Conservation (phyloP, 2,888 invertebrate genomes). For the Elaeidobius kamerunicus region DNA sequence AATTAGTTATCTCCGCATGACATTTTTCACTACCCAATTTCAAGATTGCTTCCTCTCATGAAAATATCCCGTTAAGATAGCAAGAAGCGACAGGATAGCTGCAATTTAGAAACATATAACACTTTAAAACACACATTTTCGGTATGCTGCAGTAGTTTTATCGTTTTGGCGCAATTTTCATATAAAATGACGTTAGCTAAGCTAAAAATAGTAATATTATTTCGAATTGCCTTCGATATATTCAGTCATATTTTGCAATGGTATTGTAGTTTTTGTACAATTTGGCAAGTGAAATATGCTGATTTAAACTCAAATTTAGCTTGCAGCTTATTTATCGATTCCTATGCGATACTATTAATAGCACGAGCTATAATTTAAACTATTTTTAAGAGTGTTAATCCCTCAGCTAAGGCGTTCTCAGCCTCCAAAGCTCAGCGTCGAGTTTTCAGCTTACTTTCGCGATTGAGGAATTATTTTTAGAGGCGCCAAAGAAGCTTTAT, state of each 20-base stretch:
- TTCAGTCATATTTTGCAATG: conserved; percentile 23
- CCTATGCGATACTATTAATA: too few relatives aligned
- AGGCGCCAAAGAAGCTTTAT: too few relatives aligned
- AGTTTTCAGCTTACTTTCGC: too few relatives aligned
- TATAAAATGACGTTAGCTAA: conserved; percentile 13
- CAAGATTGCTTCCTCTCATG: conserved; percentile 6
- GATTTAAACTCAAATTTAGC: too few relatives aligned
- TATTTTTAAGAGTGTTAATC: too few relatives aligned
- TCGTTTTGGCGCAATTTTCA: conserved; percentile 22
- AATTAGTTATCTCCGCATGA: background rate
- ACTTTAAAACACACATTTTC: conserved; percentile 24
- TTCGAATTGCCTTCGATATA: conserved; percentile 10
- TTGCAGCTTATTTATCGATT: too few relatives aligned
- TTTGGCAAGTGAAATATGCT: too few relatives aligned
- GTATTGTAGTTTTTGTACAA: too few relatives aligned
- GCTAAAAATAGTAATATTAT: conserved; percentile 16
- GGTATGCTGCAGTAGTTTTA: conserved; percentile 24
- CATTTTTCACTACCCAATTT: conserved; percentile 8
- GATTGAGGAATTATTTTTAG: too few relatives aligned
- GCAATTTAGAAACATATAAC: conserved; percentile 21
- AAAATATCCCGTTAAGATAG: conserved; percentile 5
- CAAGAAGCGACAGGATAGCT: conserved; percentile 13
- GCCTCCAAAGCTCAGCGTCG: too few relatives aligned
- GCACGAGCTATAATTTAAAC: too few relatives aligned
- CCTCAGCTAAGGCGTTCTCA: too few relatives aligned